Percentiles rank a stretch among this genome's conserved stretches.
Evolutionary conservation across 2,797 vertebrate genomes (phyloP).

Genomic region (Silurus lanzhouensis): DNA sequence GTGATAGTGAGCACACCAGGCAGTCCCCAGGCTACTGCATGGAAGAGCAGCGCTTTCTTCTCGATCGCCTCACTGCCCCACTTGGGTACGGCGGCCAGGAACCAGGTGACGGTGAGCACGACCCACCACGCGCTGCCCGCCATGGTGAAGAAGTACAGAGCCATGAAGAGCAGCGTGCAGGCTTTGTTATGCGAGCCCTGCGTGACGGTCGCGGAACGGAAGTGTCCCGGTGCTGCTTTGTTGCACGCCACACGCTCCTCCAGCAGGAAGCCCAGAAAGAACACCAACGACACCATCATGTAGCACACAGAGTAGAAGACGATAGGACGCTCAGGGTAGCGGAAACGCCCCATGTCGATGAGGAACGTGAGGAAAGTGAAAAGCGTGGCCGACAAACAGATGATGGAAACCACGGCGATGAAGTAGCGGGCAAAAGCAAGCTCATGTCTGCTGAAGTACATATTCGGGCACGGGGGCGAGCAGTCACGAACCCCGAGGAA

Average conservation of each 20-base stretch:
- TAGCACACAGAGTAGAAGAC: conserved; percentile 98
- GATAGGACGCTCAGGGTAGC: conserved; percentile 94
- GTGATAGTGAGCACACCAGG: conserved; percentile 91
- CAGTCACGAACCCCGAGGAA: conserved; percentile 91
- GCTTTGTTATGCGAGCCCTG: conserved; percentile 97
- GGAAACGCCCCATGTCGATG: conserved; percentile 94
- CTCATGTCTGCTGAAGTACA: conserved; percentile 91
- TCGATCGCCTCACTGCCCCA: conserved; percentile 99
- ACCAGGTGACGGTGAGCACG: conserved; percentile 97
- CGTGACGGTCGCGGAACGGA: conserved; percentile 88
- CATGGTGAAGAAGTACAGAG: conserved; percentile 98
- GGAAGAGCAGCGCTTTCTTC: conserved; percentile 96
- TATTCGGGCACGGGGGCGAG: conserved; percentile 93
- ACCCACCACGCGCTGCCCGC: conserved; percentile 99
- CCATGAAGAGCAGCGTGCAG: conserved; percentile 96
- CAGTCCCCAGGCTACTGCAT: conserved; percentile 93
- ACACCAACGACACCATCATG: conserved; percentile 95
- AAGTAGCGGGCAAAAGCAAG: conserved; percentile 91
- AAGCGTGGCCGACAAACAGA: conserved; percentile 93
- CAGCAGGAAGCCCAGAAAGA: conserved; percentile 93
- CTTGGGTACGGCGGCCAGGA: conserved; percentile 96
- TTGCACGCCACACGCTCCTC: conserved; percentile 93
- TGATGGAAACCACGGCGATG: conserved; percentile 89
- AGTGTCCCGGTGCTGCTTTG: conserved; percentile 78
- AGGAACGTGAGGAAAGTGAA: conserved; percentile 98